Conservation (phyloP, 2,888 invertebrate species). For the Cotesia congregata region DNA sequence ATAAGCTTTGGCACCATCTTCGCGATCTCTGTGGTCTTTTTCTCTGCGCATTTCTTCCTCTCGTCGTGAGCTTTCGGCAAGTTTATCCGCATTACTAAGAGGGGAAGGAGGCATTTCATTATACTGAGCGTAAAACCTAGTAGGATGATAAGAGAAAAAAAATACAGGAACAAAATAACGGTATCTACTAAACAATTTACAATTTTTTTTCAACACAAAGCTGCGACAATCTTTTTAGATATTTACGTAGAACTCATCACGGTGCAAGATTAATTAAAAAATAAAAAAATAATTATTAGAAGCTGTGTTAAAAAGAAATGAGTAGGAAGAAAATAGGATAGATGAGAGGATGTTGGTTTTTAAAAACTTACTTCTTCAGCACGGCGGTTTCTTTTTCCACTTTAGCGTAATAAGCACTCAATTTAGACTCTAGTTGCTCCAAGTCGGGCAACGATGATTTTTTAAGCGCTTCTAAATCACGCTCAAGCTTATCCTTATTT, state of each 20-base stretch:
- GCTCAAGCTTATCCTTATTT: conserved; percentile 73
- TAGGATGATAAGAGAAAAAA: conserved; percentile 50
- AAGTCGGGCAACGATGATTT: conserved; percentile 80
- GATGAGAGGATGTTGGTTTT: conserved; percentile 20
- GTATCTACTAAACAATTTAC: conserved; percentile 33
- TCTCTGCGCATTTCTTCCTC: conserved; percentile 66
- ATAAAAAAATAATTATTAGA: conserved; percentile 20
- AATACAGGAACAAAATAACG: conserved; percentile 50
- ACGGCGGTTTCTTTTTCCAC: conserved; percentile 77
- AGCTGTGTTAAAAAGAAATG: neutral
- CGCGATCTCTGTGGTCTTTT: conserved; percentile 62
- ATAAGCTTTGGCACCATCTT: conserved; percentile 65
- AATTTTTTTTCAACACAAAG: conserved; percentile 17
- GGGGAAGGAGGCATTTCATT: conserved; percentile 69
- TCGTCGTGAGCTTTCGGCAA: conserved; percentile 63
- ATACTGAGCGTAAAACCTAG: conserved; percentile 68
- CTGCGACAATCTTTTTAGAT: neutral
- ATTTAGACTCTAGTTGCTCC: conserved; percentile 82
- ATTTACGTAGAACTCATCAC: conserved; percentile 2
- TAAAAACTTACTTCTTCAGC: conserved; percentile 72
- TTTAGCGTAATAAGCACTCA: conserved; percentile 84
- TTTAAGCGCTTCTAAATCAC: conserved; percentile 77
- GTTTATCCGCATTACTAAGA: conserved; percentile 68
- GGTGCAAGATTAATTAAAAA: neutral
- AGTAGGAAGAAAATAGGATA: neutral